phyloP scores from a whole-genome alignment of 2,888 invertebrate genomes.

The Luperina testacea region DNA sequence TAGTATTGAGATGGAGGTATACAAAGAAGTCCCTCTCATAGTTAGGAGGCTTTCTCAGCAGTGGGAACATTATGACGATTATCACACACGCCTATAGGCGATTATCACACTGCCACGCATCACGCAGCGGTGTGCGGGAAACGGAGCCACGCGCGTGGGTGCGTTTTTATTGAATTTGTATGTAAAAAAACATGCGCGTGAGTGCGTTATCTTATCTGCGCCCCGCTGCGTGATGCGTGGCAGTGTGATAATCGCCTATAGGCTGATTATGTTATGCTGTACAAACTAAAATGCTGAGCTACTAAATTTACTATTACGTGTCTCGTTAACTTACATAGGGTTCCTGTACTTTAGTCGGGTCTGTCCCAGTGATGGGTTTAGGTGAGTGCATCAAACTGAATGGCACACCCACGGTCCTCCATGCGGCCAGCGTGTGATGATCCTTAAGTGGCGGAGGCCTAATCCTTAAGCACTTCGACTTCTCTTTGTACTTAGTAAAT shows the following conservation, averaged over 20 bases:
- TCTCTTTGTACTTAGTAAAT: slow-evolving; percentile 66
- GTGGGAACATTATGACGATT: not conserved
- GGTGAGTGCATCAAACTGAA: slow-evolving; percentile 72
- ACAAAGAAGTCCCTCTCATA: not conserved
- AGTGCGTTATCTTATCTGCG: too few relatives aligned
- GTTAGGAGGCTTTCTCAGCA: not conserved
- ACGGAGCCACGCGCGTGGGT: too few relatives aligned
- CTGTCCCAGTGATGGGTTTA: slow-evolving; percentile 69
- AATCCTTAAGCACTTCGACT: slow-evolving; percentile 40
- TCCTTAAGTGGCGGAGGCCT: slow-evolving; percentile 70
- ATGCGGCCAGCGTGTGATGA: slow-evolving; percentile 73
- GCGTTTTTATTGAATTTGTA: too few relatives aligned
- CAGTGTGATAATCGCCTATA: too few relatives aligned
- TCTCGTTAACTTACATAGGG: slow-evolving; percentile 69
- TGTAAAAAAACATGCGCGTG: too few relatives aligned
- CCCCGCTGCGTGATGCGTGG: too few relatives aligned
- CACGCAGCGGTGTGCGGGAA: too few relatives aligned
- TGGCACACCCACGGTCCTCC: slow-evolving; percentile 68
- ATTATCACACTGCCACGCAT: too few relatives aligned
- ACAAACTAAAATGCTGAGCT: not conserved
- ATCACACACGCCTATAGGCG: too few relatives aligned
- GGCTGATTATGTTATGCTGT: not conserved
- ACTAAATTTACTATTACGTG: not conserved
- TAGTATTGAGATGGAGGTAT: not conserved
- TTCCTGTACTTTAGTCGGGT: slow-evolving; percentile 71